Conservation (phyloP, 1,140 invertebrate species). For the Aphis craccivora region DNA sequence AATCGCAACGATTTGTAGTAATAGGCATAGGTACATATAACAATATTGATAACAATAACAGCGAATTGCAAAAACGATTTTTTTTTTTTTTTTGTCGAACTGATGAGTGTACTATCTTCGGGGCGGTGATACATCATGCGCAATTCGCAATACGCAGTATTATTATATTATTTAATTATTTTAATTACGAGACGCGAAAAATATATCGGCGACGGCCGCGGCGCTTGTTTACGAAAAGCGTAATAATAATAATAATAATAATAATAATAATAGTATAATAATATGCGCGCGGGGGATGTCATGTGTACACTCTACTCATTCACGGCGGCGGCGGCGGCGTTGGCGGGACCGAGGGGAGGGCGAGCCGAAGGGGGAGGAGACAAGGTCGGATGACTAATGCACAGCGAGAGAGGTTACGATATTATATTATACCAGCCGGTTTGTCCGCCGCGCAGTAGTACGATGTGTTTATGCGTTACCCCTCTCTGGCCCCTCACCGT, state of each 20-base stretch:
- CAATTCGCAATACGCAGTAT: background rate
- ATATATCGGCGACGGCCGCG: background rate
- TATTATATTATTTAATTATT: slow-evolving; percentile 9
- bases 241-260: background rate
- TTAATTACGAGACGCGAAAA: slow-evolving; percentile 5
- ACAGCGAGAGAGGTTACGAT: slow-evolving; percentile 18
- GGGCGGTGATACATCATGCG: background rate
- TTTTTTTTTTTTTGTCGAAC: background rate
- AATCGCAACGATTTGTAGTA: background rate
- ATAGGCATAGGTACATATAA: background rate
- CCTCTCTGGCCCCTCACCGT: background rate
- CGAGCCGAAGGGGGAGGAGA: slow-evolving; percentile 10
- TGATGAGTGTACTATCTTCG: background rate
- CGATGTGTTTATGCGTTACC: background rate
- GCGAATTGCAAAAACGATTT: background rate
- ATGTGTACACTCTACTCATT: background rate
- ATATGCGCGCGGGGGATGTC: background rate
- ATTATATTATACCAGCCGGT: slow-evolving; percentile 44
- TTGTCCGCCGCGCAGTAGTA: slow-evolving; percentile 4
- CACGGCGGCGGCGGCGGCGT: background rate
- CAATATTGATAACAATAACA: background rate
- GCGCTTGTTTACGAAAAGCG: background rate
- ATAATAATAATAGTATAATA: background rate
- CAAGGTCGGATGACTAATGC: slow-evolving; percentile 57
- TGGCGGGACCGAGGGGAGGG: background rate